Evolutionary conservation across 2,113 vertebrate genomes (phyloP), one percentile per base, ranked within the genome.

Genomic region (Pleuronectes platessa): DNA sequence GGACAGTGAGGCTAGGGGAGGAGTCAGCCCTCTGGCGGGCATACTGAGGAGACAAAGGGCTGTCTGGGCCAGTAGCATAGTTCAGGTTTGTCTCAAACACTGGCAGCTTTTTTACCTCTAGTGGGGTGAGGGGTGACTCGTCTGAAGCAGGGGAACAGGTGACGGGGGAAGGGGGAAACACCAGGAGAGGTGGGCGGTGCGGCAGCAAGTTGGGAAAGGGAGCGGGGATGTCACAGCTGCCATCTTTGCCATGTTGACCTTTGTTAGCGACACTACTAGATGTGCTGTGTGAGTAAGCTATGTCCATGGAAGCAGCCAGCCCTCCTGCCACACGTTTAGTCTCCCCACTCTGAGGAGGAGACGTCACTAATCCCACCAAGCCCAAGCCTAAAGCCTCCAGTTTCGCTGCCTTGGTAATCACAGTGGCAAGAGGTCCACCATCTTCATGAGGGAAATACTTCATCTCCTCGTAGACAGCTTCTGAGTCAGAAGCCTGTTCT

Each of bases 391-490:
- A 61, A 51, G 69, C 75, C 51, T 89, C 91, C 26, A 88, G 81
- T 60, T 87, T 91, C 49, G 80, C 89, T 69, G 81, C 84, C 73
- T 74, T 93, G 15, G 14, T 85, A 66, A 82, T 70, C 23, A 85
- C 53, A 61, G 71, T 24, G 1, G 76, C 56, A 12, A 81, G 73
- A 56, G 13, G 71, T 67, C 79, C 90, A 31, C 90, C 91, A 60
- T 96, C 96, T 81, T 97, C 96, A 2, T 92, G 88, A 55, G 91
- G 87, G 68, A 95, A 95, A 90, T 97, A 98, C 62, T 97, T 98
- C 98, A 99, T 99, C 84, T 99, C 98, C 88, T 99, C 97, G 15
- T 99, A 99, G 20, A 98, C 97, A 0, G 96, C 96, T 76, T 99
- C 97, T 0, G 83, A 90, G 27, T 93, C 91, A 68, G 72, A 93